phyloP scores from a whole-genome alignment of 1,140 invertebrate genomes.

The Drosophila elegans region DNA sequence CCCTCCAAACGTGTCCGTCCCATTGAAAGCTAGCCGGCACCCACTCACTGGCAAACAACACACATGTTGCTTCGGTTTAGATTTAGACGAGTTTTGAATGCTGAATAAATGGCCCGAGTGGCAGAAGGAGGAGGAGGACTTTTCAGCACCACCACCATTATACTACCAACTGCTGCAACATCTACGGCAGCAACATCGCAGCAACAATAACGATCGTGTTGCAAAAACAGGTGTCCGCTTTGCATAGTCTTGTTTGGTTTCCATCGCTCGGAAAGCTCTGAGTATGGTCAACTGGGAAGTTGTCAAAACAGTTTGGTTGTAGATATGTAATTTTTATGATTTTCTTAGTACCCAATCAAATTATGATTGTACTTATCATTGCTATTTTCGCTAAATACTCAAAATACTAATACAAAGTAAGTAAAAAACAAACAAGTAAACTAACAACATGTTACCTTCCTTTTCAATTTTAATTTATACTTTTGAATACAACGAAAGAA shows the following conservation, averaged over 20 bases:
- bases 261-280: neutral
- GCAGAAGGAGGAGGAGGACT: conserved; percentile 11
- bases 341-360: neutral
- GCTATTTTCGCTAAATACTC: no score
- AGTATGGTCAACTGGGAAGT: conserved; percentile 8
- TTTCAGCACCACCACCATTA: conserved; percentile 5
- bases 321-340: no score
- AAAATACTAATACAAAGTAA: no score
- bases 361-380: neutral
- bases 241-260: conserved; percentile 13
- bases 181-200: conserved; percentile 26
- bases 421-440: no score
- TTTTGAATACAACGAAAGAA: no score
- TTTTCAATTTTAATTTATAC: no score
- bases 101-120: conserved; percentile 43
- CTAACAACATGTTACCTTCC: no score
- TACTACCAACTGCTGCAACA: conserved; percentile 4
- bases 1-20: conserved; percentile 58
- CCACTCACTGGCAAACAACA: conserved; percentile 67
- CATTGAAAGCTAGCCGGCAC: conserved; percentile 69
- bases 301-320: neutral
- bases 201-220: conserved; percentile 44
- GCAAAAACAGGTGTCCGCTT: conserved; percentile 47
- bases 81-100: conserved; percentile 76
- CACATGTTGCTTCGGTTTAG: conserved; percentile 80